Percentiles rank a stretch among this genome's conserved stretches.
phyloP scores from a whole-genome alignment of 2,888 invertebrate species.

The Emmelina monodactyla region DNA sequence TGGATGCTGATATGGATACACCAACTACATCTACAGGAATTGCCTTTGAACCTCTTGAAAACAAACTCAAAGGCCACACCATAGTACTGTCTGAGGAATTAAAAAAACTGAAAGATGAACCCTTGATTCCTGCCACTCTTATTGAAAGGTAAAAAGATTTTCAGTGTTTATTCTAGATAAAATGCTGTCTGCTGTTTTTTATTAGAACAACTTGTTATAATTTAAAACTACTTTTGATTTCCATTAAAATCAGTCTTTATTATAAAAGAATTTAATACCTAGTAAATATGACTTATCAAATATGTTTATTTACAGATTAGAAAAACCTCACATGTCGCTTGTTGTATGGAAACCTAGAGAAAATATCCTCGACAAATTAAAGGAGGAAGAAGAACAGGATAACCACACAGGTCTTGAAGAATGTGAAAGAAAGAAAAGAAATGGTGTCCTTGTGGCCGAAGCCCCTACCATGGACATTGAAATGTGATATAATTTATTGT shows the following conservation, averaged over 20 bases:
- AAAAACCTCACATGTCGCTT: conserved; percentile 79
- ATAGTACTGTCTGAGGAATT: conserved; percentile 76
- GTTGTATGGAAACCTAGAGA: conserved; percentile 83
- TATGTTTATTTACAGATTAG: conserved; percentile 64
- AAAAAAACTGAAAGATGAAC: conserved; percentile 69
- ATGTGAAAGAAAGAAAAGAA: conserved; percentile 27
- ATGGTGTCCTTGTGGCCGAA: conserved; percentile 37
- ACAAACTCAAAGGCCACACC: conserved; percentile 50
- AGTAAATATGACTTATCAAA: conserved; percentile 12
- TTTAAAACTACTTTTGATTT: background rate
- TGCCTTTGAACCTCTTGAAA: background rate
- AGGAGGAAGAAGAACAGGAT: conserved; percentile 33
- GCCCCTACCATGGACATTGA: conserved; percentile 40
- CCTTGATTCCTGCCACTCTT: conserved; percentile 72
- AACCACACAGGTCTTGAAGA: conserved; percentile 20
- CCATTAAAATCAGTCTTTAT: background rate
- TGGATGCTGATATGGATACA: conserved; percentile 41
- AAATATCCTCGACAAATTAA: conserved; percentile 38
- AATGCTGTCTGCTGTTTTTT: background rate
- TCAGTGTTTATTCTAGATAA: background rate
- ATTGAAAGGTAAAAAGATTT: conserved; percentile 64
- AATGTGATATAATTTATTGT: conserved; percentile 29
- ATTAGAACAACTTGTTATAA: background rate
- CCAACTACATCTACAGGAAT: conserved; percentile 12
- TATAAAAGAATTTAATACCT: conserved; percentile 12